These are phyloP conservation scores for Labrus mixtus DNA, from an alignment of 2,113 vertebrate genomes.

Conservation along the genomic window DNA sequence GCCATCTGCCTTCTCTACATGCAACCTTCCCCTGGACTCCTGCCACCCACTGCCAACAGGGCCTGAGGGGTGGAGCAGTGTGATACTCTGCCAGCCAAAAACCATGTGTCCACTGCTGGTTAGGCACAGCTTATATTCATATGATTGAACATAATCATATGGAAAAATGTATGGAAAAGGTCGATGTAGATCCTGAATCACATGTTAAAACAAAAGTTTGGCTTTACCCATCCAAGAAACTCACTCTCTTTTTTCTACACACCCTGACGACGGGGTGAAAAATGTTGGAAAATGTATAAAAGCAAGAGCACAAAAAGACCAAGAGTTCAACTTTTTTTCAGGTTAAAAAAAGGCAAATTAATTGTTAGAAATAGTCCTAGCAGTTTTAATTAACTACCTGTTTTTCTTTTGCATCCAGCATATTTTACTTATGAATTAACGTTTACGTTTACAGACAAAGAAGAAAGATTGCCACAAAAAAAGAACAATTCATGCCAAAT, in stretches of 20 bases:
- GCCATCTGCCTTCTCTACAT: conserved; percentile 73
- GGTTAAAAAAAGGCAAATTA: not conserved
- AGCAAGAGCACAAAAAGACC: not conserved
- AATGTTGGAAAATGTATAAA: conserved; percentile 17
- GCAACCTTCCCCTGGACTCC: conserved; percentile 64
- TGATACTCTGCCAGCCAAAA: conserved; percentile 53
- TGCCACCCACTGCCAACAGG: conserved; percentile 64
- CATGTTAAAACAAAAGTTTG: not conserved
- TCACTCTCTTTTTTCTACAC: not conserved
- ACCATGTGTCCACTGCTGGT: conserved; percentile 61
- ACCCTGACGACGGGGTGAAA: not conserved
- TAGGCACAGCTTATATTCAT: conserved; percentile 39
- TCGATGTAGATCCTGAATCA: conserved; percentile 7
- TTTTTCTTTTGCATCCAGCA: not conserved
- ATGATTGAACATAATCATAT: conserved; percentile 25
- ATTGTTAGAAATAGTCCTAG: conserved; percentile 1
- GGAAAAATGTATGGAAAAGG: conserved; percentile 5
- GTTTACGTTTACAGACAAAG: conserved; percentile 9
- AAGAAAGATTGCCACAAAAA: not conserved
- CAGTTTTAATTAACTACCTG: not conserved
- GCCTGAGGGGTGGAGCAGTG: conserved; percentile 58
- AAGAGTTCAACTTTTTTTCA: not conserved
- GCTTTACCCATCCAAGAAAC: conserved; percentile 27
- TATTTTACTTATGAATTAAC: conserved; percentile 8
- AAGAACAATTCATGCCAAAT: not conserved